Base-by-base conservation (phyloP, 1,140 invertebrate species). In the Drosophila eugracilis region DNA sequence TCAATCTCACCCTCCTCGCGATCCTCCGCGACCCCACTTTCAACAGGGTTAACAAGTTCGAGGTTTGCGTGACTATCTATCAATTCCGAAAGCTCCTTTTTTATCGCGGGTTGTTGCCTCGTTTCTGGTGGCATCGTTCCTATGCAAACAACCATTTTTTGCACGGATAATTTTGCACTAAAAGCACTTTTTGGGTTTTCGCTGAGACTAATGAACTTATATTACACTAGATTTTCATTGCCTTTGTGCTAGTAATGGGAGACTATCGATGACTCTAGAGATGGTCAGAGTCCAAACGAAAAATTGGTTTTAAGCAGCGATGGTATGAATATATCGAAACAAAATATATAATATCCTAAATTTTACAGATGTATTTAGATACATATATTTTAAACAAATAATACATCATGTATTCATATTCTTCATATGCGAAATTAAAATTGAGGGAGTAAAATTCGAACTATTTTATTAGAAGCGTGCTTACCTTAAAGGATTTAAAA, bases 1-100 rank as follows among this genome's bases (percentile, higher is more conserved):
- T 90, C 76, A 55, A 91, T 91, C 69, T 91, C 90, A n/a, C 91
- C 91, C 53, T 91, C 90, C 62, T 91, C 83, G 14, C 84, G 71
- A 47, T 83, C 62, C 4, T 62, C 67, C 7, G 75, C 73, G 28
- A 34, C 34, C 2, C 22, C 47, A 17, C 37, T 32, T 10, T 62
- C 28, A 10, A n/a, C 22, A 17, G 22, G 41, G 28, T 28, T 37
- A 9, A 19, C 14, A 24, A 28, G 19, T 15, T 17, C 10, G 3
- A 14, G 5, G 7, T 17, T 19, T 14, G 4, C 17, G n/a, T 6
- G 24, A 2, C 5, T 41, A 47, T 65, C 41, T n/a, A 37, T 37
- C 36, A 47, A 22, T 19, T 7, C 14, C n/a, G 22, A 22, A 10
- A 7, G 14, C 6, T 52, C 30, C 15, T 36, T 69, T 3, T 17